Conservation (phyloP, 2,113 vertebrate species). For the Myotis yumanensis region DNA sequence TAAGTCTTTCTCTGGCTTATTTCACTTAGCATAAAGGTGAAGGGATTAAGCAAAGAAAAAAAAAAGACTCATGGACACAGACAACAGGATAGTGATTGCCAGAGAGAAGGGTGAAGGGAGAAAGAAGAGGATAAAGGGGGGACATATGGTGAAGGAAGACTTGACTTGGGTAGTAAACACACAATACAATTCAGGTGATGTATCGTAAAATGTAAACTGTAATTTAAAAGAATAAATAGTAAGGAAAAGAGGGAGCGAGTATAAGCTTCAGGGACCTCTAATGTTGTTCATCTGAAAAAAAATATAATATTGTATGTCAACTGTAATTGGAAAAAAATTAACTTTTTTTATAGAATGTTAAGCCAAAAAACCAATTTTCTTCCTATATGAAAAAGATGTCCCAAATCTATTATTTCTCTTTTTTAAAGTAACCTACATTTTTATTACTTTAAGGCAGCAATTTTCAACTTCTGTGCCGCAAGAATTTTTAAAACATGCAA, state of each 20-base stretch:
- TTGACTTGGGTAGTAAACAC: no score
- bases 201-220: no score
- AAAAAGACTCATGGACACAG: no score
- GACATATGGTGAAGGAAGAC: no score
- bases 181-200: no score
- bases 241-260: neutral
- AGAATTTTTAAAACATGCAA: neutral
- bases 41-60: no score
- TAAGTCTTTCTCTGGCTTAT: no score
- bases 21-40: no score
- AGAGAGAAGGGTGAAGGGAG: no score
- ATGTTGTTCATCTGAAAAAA: neutral
- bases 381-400: slow-evolving; percentile 87
- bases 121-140: no score
- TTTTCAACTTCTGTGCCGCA: neutral
- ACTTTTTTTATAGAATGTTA: neutral
- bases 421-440: slow-evolving; percentile 86
- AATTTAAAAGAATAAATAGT: neutral
- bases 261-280: neutral
- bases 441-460: slow-evolving; percentile 85
- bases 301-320: neutral
- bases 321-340: neutral
- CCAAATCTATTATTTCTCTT: slow-evolving; percentile 90
- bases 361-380: neutral
- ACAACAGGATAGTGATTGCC: no score